These are phyloP conservation scores for Myotis pilosus DNA, from an alignment of 2,797 vertebrate genomes.

Conservation along the genomic window DNA sequence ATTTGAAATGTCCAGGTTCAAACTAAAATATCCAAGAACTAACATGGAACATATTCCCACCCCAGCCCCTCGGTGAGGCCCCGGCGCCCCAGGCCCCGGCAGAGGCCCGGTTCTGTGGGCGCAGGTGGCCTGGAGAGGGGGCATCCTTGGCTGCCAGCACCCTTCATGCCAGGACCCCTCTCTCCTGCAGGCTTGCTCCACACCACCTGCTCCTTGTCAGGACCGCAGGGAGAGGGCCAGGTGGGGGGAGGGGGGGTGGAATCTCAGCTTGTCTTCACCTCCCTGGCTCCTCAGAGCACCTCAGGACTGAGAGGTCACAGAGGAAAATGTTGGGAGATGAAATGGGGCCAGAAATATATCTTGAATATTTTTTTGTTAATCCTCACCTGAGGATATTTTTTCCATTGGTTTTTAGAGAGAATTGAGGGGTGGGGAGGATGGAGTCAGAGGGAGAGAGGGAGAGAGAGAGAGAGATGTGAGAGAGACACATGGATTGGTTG, in stretches of 20 bases:
- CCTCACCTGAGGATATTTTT: too few relatives aligned
- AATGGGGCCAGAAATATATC: not conserved
- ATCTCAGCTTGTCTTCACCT: too few relatives aligned
- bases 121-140: not conserved
- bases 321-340: not conserved
- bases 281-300: not conserved
- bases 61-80: not conserved
- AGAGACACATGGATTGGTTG: too few relatives aligned
- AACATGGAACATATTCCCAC: not conserved
- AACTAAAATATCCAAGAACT: not conserved
- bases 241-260: too few relatives aligned
- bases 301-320: not conserved
- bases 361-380: not conserved
- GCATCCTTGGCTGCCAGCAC: not conserved
- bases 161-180: not conserved
- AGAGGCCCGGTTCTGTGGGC: not conserved
- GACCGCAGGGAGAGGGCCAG: too few relatives aligned
- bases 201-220: rapidly evolving
- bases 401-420: too few relatives aligned
- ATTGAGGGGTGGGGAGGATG: too few relatives aligned
- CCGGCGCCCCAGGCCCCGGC: not conserved
- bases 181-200: not conserved
- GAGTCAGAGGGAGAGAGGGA: too few relatives aligned
- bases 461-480: too few relatives aligned
- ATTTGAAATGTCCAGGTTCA: not conserved